These are phyloP conservation scores for Ptilodon capucinus DNA, from an alignment of 2,888 invertebrate genomes.

Conservation along the genomic window DNA sequence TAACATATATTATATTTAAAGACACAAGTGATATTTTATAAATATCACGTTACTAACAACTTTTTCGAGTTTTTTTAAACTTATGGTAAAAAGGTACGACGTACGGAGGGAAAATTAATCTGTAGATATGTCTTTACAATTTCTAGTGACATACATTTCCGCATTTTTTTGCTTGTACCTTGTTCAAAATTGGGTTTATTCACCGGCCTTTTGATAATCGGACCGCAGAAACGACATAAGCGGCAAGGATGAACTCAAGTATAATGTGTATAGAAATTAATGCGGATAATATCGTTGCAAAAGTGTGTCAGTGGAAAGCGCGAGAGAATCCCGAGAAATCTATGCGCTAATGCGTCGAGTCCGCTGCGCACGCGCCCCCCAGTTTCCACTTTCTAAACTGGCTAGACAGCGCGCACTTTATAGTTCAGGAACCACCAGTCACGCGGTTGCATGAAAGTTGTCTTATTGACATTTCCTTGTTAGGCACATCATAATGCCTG, in stretches of 20 bases:
- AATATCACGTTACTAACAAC: too few species aligned
- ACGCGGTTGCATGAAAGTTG: slow-evolving; percentile 67
- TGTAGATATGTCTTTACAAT: too few species aligned
- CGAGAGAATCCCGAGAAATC: slow-evolving; percentile 81
- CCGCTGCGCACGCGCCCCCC: slow-evolving; percentile 57
- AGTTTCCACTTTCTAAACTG: slow-evolving; percentile 80
- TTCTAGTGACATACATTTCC: too few species aligned
- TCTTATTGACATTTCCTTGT: slow-evolving; percentile 68
- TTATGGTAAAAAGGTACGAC: too few species aligned
- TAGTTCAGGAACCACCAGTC: slow-evolving; percentile 73
- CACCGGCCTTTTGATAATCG: too few species aligned
- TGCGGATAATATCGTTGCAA: slow-evolving; percentile 44
- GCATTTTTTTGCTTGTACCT: too few species aligned
- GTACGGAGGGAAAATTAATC: too few species aligned
- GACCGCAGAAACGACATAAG: not conserved
- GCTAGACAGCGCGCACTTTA: slow-evolving; percentile 62
- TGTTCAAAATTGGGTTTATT: too few species aligned
- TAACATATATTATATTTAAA: too few species aligned
- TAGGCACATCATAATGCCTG: slow-evolving; percentile 23
- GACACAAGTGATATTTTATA: too few species aligned
- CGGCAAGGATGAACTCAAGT: not conserved
- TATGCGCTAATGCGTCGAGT: slow-evolving; percentile 64
- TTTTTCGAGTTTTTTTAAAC: too few species aligned
- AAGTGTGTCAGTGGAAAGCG: slow-evolving; percentile 81
- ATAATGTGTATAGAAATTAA: slow-evolving; percentile 4